These are phyloP conservation scores for Malacosoma neustria DNA, from an alignment of 2,888 invertebrate species.

Conservation along the genomic window DNA sequence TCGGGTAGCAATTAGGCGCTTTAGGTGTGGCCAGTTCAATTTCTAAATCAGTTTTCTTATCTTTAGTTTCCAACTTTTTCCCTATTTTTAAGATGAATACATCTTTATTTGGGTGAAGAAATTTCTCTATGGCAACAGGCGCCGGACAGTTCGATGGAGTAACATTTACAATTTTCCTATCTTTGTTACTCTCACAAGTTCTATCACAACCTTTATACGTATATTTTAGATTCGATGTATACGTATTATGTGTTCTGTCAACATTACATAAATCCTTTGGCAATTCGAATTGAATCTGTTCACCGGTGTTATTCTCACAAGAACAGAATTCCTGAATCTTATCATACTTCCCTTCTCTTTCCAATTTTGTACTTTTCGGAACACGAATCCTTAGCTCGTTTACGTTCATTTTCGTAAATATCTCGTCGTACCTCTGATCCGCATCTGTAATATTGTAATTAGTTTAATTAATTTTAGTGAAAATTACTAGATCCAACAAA, in stretches of 20 bases:
- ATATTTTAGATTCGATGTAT: constrained; percentile 52
- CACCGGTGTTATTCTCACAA: constrained; percentile 51
- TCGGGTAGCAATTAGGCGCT: constrained; percentile 31
- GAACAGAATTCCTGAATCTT: constrained; percentile 54
- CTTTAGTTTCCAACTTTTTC: constrained; percentile 58
- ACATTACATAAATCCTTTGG: constrained; percentile 37
- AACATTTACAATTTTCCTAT: constrained; percentile 44
- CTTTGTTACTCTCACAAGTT: constrained; percentile 28
- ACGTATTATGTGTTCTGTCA: constrained; percentile 32
- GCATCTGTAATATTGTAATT: constrained; percentile 42
- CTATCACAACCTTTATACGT: constrained; percentile 39
- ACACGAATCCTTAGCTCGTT: constrained; percentile 62
- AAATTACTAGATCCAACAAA: no score
- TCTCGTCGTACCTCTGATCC: constrained; percentile 50
- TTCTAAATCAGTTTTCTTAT: constrained; percentile 63
- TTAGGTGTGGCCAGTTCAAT: constrained; percentile 64
- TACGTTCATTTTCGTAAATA: constrained; percentile 58
- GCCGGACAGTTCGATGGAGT: constrained; percentile 57
- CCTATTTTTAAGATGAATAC: constrained; percentile 66
- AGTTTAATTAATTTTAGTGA: no score
- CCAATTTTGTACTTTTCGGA: constrained; percentile 52
- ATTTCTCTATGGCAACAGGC: constrained; percentile 53
- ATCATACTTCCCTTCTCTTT: constrained; percentile 50
- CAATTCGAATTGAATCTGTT: constrained; percentile 59
- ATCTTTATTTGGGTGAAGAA: constrained; percentile 48